Evolutionary conservation across 2,797 vertebrate species (phyloP).

Genomic region (Clarias platycephalus): DNA sequence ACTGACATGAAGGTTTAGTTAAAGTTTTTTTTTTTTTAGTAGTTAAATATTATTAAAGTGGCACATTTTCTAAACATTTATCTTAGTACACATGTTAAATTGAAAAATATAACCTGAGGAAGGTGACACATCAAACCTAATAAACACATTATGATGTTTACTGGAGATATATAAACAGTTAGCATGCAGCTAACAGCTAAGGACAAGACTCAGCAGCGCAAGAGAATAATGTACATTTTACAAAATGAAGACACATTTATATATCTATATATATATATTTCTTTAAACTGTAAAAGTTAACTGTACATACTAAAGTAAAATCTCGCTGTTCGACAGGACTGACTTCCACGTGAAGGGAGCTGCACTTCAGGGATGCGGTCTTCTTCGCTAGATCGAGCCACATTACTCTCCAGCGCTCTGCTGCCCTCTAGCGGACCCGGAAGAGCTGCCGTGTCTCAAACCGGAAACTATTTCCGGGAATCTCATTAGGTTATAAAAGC

Average conservation of each 20-base stretch:
- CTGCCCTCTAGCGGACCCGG: neutral
- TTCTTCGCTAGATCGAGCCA: neutral
- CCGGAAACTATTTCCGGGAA: neutral
- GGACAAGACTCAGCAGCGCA: no score
- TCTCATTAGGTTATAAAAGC: neutral
- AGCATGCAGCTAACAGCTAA: constrained; percentile 4
- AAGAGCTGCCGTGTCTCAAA: neutral
- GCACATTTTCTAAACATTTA: neutral
- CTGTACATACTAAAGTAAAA: constrained; percentile 10
- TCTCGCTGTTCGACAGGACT: neutral
- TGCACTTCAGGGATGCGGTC: neutral
- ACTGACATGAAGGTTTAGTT: neutral
- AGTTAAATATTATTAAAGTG: no score
- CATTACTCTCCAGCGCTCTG: neutral
- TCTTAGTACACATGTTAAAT: neutral
- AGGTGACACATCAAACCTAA: neutral
- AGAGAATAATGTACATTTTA: neutral
- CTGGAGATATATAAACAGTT: neutral
- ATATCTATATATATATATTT: neutral
- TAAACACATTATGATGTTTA: neutral
- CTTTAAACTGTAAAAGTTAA: neutral
- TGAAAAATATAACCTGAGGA: no score
- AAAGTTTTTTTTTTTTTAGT: neutral
- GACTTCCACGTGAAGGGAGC: constrained; percentile 15
- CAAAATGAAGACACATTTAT: neutral